Percentiles rank a stretch among this genome's conserved stretches.
Conservation (phyloP, 1,140 invertebrate genomes). For the Drosophila trapezifrons region DNA sequence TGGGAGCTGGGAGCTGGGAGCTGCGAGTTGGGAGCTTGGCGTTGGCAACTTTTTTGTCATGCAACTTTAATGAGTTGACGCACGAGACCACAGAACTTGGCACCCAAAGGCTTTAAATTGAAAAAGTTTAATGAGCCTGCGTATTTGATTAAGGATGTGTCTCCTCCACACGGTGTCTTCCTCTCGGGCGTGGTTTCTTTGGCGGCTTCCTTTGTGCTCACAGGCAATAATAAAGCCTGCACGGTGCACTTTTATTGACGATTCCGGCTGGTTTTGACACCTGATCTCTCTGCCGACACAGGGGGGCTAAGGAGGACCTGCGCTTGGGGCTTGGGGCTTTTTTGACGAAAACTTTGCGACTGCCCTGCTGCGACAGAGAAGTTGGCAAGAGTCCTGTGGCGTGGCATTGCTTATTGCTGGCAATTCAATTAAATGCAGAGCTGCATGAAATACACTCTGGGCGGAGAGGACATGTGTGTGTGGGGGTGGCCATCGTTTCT, state of each 20-base stretch:
- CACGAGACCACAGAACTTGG: conserved; percentile 70
- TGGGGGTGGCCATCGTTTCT: conserved; percentile 1
- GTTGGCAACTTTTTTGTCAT: conserved; percentile 69
- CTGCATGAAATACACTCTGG: conserved; percentile 75
- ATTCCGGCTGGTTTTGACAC: conserved; percentile 42
- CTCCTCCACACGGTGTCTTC: neutral
- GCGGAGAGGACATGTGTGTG: conserved; percentile 10
- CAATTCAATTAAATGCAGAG: conserved; percentile 80
- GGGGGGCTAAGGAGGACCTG: neutral
- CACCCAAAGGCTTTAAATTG: conserved; percentile 74
- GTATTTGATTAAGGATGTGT: conserved; percentile 66
- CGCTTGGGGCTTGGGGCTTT: conserved; percentile 12
- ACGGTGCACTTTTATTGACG: conserved; percentile 39
- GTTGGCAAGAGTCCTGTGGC: conserved; percentile 36
- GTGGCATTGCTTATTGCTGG: conserved; percentile 48
- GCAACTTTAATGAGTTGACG: conserved; percentile 79
- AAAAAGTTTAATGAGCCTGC: conserved; percentile 79
- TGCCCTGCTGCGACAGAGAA: conserved; percentile 20
- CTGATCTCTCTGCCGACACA: conserved; percentile 4
- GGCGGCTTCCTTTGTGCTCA: conserved; percentile 25
- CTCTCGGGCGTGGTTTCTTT: conserved; percentile 1
- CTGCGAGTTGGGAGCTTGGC: conserved; percentile 53
- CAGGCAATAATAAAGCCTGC: conserved; percentile 51
- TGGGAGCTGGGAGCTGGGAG: conserved; percentile 7
- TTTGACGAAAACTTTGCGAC: conserved; percentile 14